phyloP scores from a whole-genome alignment of 2,888 invertebrate species.

The Erebia epiphron region DNA sequence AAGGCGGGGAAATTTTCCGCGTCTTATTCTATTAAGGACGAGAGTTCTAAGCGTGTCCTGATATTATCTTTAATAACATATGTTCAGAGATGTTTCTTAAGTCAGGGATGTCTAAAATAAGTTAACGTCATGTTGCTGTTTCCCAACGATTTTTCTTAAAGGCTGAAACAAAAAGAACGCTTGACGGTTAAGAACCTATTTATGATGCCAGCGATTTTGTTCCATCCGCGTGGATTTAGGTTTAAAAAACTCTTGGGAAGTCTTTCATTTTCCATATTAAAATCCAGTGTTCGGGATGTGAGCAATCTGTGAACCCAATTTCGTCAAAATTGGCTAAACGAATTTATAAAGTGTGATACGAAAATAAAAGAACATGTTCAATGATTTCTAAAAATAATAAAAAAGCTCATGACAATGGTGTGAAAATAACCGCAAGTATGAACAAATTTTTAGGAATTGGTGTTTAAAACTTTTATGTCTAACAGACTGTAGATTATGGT shows the following conservation, averaged over 20 bases:
- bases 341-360: neutral
- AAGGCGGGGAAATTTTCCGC: constrained; percentile 41
- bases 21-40: constrained; percentile 61
- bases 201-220: too few species aligned
- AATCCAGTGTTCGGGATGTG: too few species aligned
- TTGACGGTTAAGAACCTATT: too few species aligned
- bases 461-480: constrained; percentile 10
- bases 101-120: constrained; percentile 8
- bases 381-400: neutral
- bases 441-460: neutral
- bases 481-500: constrained; percentile 1
- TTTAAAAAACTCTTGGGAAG: too few species aligned
- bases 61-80: constrained; percentile 58
- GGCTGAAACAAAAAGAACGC: too few species aligned
- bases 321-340: too few species aligned
- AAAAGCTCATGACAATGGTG: neutral
- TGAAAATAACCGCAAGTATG: neutral
- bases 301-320: too few species aligned
- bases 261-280: too few species aligned
- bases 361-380: neutral
- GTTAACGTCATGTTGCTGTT: too few species aligned
- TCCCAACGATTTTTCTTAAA: too few species aligned
- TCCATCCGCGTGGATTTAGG: too few species aligned
- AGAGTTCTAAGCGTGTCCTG: constrained; percentile 54
- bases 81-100: constrained; percentile 45